phyloP scores from a whole-genome alignment of 2,888 invertebrate genomes.

The Macaria liturata region DNA sequence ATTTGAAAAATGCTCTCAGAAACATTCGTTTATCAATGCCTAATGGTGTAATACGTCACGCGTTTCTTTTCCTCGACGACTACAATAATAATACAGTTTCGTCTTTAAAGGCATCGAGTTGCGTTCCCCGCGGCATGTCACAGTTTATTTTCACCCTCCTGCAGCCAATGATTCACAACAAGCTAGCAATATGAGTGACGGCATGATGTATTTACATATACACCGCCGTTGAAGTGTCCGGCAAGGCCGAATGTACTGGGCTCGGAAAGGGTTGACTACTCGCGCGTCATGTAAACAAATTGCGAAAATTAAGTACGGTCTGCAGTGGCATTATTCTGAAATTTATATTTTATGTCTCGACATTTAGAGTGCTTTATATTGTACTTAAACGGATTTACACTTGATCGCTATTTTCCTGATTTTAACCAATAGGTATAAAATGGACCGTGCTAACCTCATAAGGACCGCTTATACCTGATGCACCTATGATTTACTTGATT shows the following conservation, averaged over 20 bases:
- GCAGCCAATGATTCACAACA: slow-evolving; percentile 20
- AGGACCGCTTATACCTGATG: too few species aligned
- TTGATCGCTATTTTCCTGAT: too few species aligned
- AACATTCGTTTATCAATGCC: too few species aligned
- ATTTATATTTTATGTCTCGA: too few species aligned
- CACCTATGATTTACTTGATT: too few species aligned
- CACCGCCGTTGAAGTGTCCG: slow-evolving; percentile 23
- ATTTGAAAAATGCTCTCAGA: too few species aligned
- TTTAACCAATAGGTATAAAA: too few species aligned
- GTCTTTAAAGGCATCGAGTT: slow-evolving; percentile 17
- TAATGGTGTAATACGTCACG: too few species aligned
- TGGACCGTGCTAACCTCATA: too few species aligned
- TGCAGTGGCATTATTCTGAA: neutral
- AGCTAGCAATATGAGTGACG: slow-evolving; percentile 42
- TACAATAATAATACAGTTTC: neutral
- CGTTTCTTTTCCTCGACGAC: slow-evolving; percentile 7
- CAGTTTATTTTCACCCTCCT: slow-evolving; percentile 24
- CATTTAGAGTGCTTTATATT: too few species aligned
- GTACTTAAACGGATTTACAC: too few species aligned
- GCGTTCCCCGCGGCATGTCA: slow-evolving; percentile 12
- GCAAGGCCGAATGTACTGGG: slow-evolving; percentile 39
- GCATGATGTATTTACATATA: slow-evolving; percentile 36
- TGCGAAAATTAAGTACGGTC: neutral
- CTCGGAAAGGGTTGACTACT: slow-evolving; percentile 19
- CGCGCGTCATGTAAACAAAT: slow-evolving; percentile 10